Percentiles rank a stretch among this genome's conserved stretches.
Conservation (phyloP, 2,113 vertebrate genomes). For the Uria lomvia region DNA sequence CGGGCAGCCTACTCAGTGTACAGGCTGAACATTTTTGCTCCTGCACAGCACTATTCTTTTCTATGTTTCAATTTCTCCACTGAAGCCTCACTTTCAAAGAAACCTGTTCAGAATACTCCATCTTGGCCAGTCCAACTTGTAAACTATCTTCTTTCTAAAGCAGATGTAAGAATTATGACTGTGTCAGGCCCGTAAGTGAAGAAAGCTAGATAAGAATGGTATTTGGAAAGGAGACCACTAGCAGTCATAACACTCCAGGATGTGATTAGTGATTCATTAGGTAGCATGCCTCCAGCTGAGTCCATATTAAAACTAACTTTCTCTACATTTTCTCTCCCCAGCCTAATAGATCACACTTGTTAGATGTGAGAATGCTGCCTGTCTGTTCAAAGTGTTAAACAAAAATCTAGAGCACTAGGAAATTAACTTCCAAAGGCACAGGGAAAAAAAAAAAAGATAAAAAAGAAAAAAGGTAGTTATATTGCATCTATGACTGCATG, state of each 20-base stretch:
- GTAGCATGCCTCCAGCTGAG: neutral
- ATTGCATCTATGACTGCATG: neutral
- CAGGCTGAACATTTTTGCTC: neutral
- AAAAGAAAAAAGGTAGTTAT: neutral
- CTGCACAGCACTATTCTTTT: neutral
- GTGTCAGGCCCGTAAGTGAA: neutral
- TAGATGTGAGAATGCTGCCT: neutral
- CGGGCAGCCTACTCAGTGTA: neutral
- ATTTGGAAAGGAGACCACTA: neutral
- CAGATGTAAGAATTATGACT: neutral
- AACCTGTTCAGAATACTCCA: neutral
- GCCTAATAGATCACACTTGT: neutral
- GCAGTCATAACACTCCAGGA: neutral
- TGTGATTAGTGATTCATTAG: neutral
- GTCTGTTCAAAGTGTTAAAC: neutral
- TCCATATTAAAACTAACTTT: neutral
- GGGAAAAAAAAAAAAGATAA: rapidly evolving
- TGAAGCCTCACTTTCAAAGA: neutral
- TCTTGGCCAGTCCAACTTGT: neutral
- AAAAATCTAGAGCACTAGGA: neutral
- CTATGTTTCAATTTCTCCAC: neutral
- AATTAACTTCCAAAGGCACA: neutral
- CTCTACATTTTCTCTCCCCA: neutral
- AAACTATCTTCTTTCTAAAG: neutral
- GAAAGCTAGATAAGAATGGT: neutral